Base-by-base conservation (phyloP, 1,140 invertebrate genomes). In the Dryas iulia region DNA sequence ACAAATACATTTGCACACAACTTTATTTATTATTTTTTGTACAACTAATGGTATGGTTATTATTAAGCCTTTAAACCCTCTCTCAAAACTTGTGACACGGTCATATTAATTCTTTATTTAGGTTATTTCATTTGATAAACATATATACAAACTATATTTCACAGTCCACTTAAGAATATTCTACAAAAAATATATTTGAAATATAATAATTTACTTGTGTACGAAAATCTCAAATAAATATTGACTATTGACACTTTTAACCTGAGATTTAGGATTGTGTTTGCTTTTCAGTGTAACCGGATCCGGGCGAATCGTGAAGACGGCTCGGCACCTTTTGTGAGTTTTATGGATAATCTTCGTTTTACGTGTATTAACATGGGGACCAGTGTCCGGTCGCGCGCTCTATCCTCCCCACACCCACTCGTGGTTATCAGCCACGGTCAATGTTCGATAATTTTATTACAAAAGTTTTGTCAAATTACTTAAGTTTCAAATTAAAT, bases 401-500 rank as follows among this genome's bases (percentile, higher is more conserved):
- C 79, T 76, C 73, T 71, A 73, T 71, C 64, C 77, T 61, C 73
- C 65, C 39, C 72, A 76, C 78, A 70, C 73, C 73, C 81, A 79
- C 77, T 74, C 72, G 57, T 69, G 69, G 69, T 85, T 87, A 87
- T 86, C 86, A 80, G 73, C 61, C 21, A 33, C 84, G 86, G 86
- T 83, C 84, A 86, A 80, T 83, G 84, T 83, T 86, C 86, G 88
- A 90, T 90, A 89, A 90, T 90, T 90, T 90, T 90, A 89, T 89
- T 88, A 90, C 88, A 84, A 76, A 84, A 90, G 88, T 88, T 90
- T 90, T 90, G 88, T 90, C 82, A 84, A 87, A 89, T 90, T 87
- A 84, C 84, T 84, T 81, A 76, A 81, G 82, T 79, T 89, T 85
- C 78, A 83, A 89, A 84, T 86, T 86, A 87, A 90, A 89, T 89